Percentiles rank a stretch among this genome's conserved stretches.
Evolutionary conservation across 2,113 vertebrate genomes (phyloP).

Genomic region (Sinocyclocheilus anshuiensis): DNA sequence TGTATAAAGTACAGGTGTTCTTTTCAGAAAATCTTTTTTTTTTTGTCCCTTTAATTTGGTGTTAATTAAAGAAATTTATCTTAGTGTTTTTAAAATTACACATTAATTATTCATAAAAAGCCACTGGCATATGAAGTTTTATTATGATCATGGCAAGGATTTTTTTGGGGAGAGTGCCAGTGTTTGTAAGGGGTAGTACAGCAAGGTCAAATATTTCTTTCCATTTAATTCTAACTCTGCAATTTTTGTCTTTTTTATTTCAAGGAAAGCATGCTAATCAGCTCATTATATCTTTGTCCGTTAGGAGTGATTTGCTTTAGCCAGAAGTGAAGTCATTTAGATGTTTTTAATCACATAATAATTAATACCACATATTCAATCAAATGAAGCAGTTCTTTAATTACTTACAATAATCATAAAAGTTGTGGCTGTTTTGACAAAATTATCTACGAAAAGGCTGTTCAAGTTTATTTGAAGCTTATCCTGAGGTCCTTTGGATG

Average conservation of each 20-base stretch:
- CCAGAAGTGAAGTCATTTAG: conserved; percentile 30
- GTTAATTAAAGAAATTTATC: background rate
- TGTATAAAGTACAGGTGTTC: background rate
- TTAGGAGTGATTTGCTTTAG: conserved; percentile 38
- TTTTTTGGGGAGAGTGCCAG: background rate
- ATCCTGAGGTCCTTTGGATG: background rate
- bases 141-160: background rate
- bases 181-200: background rate
- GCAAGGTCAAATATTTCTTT: conserved; percentile 8
- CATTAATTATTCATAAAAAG: conserved; percentile 1
- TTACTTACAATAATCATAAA: conserved; percentile 6
- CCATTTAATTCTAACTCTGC: background rate
- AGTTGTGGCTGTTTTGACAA: conserved; percentile 19
- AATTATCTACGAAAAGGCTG: background rate
- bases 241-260: background rate
- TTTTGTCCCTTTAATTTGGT: background rate
- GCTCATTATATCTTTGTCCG: conserved; percentile 40
- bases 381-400: conserved; percentile 21
- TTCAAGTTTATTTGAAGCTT: background rate
- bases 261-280: conserved; percentile 30
- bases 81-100: conserved; percentile 8
- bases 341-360: background rate
- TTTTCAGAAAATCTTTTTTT: background rate
- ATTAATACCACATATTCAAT: conserved; percentile 14
- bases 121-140: background rate